phyloP scores from a whole-genome alignment of 92 coral and sea anemone genomes.

The Phenganax subtilis region DNA sequence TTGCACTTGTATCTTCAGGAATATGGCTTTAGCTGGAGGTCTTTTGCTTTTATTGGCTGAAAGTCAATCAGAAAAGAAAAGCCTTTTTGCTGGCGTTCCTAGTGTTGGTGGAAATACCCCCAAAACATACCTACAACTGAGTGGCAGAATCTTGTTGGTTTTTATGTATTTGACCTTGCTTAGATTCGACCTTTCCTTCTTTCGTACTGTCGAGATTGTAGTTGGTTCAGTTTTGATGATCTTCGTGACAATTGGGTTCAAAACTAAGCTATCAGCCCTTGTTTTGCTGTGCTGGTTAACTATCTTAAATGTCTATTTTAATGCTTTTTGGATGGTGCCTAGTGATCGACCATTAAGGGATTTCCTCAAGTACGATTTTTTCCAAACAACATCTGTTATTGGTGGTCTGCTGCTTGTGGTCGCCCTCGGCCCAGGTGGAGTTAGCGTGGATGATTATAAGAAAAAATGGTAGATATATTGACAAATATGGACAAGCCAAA shows the following conservation, averaged over 20 bases:
- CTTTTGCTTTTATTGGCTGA: slow-evolving; percentile 84
- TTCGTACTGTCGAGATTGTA: slow-evolving; percentile 68
- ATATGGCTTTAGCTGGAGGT: slow-evolving; percentile 95
- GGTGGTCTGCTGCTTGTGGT: slow-evolving; percentile 94
- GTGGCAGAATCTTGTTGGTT: slow-evolving; percentile 90
- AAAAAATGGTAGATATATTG: slow-evolving; percentile 76
- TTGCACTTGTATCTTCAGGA: slow-evolving; percentile 46
- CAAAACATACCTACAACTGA: slow-evolving; percentile 92
- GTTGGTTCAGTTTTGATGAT: slow-evolving; percentile 86
- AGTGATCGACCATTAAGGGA: slow-evolving; percentile 92
- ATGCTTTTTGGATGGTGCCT: slow-evolving; percentile 95
- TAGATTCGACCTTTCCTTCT: slow-evolving; percentile 72
- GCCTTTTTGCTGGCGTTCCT: slow-evolving; percentile 96
- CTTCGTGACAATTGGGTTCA: slow-evolving; percentile 86
- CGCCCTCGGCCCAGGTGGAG: slow-evolving; percentile 98
- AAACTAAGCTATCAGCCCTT: slow-evolving; percentile 92
- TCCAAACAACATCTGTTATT: slow-evolving; percentile 95
- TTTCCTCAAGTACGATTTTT: slow-evolving; percentile 98
- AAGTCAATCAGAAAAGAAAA: slow-evolving; percentile 85
- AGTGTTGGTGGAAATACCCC: slow-evolving; percentile 93
- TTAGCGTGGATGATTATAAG: slow-evolving; percentile 97
- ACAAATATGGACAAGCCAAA: not conserved
- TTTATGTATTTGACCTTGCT: slow-evolving; percentile 95
- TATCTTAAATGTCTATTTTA: slow-evolving; percentile 72
- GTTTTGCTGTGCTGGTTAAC: slow-evolving; percentile 73